These are phyloP conservation scores for Paramormyrops kingsleyae DNA, from an alignment of 2,113 vertebrate species.

Conservation along the genomic window DNA sequence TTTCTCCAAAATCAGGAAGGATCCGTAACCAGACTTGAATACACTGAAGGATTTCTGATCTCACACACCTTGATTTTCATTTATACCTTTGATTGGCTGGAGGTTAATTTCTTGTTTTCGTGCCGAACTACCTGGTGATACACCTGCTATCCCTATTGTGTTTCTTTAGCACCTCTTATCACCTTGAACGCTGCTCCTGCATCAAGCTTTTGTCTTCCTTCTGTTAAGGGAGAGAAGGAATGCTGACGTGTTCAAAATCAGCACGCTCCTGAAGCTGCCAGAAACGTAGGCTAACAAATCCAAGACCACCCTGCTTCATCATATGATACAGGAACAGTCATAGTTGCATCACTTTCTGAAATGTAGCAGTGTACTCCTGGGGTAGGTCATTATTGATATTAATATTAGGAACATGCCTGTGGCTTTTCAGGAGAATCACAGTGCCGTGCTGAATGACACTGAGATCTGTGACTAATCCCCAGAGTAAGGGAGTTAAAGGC, in stretches of 20 bases:
- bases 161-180: neutral
- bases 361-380: neutral
- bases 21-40: neutral
- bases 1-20: neutral
- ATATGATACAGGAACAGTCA: neutral
- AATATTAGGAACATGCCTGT: neutral
- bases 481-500: neutral
- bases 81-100: neutral
- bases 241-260: neutral
- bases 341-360: neutral
- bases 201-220: neutral
- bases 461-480: neutral
- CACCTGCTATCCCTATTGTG: neutral
- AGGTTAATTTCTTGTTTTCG: neutral
- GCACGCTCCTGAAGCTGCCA: neutral
- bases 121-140: neutral
- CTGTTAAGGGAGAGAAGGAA: neutral
- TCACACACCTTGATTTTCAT: neutral
- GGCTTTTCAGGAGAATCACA: neutral
- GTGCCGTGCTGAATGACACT: neutral
- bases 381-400: neutral
- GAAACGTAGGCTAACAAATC: neutral
- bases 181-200: neutral
- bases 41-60: neutral
- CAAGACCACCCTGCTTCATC: neutral